phyloP scores from a whole-genome alignment of 2,888 invertebrate genomes.

The Pandemis cinnamomeana region DNA sequence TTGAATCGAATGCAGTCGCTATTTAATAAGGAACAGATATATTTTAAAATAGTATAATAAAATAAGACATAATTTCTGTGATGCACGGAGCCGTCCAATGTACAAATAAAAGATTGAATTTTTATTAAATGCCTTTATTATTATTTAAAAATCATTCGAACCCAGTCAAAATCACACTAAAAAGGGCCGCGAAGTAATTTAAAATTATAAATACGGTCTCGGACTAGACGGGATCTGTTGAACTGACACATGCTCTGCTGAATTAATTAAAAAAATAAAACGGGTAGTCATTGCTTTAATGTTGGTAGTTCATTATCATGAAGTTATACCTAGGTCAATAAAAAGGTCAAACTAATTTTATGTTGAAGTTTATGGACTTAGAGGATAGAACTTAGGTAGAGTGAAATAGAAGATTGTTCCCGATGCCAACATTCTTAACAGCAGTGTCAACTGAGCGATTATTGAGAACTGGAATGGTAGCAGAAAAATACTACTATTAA shows the following conservation, averaged over 20 bases:
- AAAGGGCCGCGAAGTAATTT: constrained; percentile 24
- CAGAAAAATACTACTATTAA: too few species aligned
- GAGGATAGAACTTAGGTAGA: too few species aligned
- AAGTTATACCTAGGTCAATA: too few species aligned
- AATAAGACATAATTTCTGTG: neutral
- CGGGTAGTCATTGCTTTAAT: neutral
- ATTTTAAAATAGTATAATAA: neutral
- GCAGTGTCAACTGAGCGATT: too few species aligned
- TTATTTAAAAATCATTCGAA: constrained; percentile 36
- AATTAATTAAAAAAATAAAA: neutral
- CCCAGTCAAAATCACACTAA: constrained; percentile 37
- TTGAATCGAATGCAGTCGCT: neutral
- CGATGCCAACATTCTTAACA: too few species aligned
- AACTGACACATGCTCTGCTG: neutral
- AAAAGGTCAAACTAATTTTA: too few species aligned
- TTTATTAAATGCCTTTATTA: constrained; percentile 40
- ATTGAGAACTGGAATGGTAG: too few species aligned
- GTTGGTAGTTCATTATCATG: neutral
- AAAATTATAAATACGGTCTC: constrained; percentile 25
- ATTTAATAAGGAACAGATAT: too few species aligned
- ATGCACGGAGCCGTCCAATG: constrained; percentile 11
- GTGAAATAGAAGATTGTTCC: too few species aligned
- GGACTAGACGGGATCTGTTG: constrained; percentile 18
- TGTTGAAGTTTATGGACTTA: too few species aligned
- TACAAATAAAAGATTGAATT: constrained; percentile 22